phyloP scores from a whole-genome alignment of 2,113 vertebrate genomes.

The Tachuris rubrigastra region DNA sequence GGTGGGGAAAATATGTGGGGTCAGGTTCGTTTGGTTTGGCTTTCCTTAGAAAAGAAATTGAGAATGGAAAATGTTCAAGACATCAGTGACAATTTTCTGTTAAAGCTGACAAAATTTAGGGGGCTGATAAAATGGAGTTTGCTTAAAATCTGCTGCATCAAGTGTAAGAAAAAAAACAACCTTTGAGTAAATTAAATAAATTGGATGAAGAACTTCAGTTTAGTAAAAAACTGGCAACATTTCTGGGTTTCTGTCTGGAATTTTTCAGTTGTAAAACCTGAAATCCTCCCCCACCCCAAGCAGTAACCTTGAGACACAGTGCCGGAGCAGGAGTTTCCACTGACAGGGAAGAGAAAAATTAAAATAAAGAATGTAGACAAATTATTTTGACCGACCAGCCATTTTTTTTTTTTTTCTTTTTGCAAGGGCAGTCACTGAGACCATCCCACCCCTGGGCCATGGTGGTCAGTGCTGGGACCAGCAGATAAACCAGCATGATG shows the following conservation, averaged over 20 bases:
- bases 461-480: background rate
- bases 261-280: conserved; percentile 42
- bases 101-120: background rate
- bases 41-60: background rate
- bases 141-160: background rate
- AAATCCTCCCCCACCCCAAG: conserved; percentile 11
- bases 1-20: background rate
- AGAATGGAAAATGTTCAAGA: background rate
- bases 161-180: background rate
- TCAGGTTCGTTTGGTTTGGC: background rate
- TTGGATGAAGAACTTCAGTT: background rate
- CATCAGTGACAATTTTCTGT: accelerated
- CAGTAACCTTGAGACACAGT: background rate
- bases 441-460: accelerated
- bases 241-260: conserved; percentile 22
- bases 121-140: accelerated
- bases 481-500: background rate
- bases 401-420: background rate
- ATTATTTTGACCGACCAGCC: background rate
- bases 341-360: background rate
- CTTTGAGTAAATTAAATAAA: background rate
- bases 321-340: background rate
- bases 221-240: background rate
- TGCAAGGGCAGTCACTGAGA: accelerated
- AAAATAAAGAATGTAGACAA: background rate